Base-by-base conservation (phyloP, 2,888 invertebrate species). In the Cryptus armator region DNA sequence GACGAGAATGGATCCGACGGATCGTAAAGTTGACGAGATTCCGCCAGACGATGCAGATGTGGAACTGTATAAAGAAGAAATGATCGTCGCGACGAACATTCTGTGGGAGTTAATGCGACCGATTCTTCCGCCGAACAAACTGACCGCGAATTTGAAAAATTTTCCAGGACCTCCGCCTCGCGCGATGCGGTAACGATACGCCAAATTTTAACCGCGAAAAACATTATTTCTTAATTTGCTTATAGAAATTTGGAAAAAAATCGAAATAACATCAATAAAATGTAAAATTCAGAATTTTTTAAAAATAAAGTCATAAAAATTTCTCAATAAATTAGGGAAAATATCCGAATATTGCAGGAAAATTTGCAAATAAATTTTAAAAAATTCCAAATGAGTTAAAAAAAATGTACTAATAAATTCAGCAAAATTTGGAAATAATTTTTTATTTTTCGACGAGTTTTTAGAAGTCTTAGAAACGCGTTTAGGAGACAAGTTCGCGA, bases 381-480 rank as follows among this genome's bases (percentile, higher is more conserved):
- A 7, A 5, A 37, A 37, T 37, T 19, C 37, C 1, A 37, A 37
- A 37, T 59, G 10, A 59, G 0, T 9, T 37, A 1, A 4, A 7
- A 24, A 32, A 5, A 51, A 14, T n/a, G 16, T 44, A 19, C 19
- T n/a, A 3, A 19, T 19, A 2, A 2, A 16, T 19, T 19, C 4
- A 16, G 24, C 24, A 51, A 19, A 56, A 59, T 32, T 37, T 1
- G 7, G 43, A 74, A 44, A 24, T 9, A 46, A 29, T 7, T 12
- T 5, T 1, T 70, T 37, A 43, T 37, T 19, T 91, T 75, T 76
- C 1, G 5, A 1, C 64, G 43, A 37, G 2, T 19, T 91, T 77
- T 75, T 90, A 93, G 93, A 89, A 89, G 89, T 44, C 83, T 93
- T 32, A 86, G 86, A 43, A 90, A 89, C 9, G 85, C 89, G 0